phyloP scores from a whole-genome alignment of 2,113 vertebrate species.

The Jacana jacana region DNA sequence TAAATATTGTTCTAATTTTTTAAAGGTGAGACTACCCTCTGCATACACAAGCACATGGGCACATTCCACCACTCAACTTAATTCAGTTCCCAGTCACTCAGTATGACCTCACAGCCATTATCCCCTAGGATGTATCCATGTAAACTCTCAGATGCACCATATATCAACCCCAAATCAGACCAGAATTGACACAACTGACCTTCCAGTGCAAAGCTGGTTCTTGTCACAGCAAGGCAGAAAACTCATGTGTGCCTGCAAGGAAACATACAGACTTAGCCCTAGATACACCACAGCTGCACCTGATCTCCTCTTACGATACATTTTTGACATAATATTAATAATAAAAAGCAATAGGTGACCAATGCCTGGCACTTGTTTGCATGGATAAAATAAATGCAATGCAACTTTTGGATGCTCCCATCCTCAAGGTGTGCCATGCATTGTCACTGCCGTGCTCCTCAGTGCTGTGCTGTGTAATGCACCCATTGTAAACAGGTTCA shows the following conservation, averaged over 20 bases:
- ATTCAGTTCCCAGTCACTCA: too few relatives aligned
- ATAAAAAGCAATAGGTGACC: not conserved
- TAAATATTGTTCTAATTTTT: not conserved
- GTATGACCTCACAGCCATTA: too few relatives aligned
- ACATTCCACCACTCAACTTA: too few relatives aligned
- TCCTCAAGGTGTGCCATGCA: too few relatives aligned
- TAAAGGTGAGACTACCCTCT: not conserved
- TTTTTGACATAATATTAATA: not conserved
- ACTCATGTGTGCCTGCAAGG: not conserved
- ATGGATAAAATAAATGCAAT: too few relatives aligned
- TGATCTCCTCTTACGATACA: not conserved
- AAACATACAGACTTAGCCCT: not conserved
- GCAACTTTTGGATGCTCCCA: too few relatives aligned
- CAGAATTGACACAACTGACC: fast-evolving
- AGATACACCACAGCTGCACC: not conserved
- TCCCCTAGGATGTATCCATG: too few relatives aligned
- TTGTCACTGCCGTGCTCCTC: too few relatives aligned
- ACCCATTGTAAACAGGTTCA: not conserved
- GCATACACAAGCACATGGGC: fast-evolving
- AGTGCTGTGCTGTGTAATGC: too few relatives aligned
- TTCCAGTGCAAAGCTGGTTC: not conserved
- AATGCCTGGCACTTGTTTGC: not conserved
- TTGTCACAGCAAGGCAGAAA: not conserved
- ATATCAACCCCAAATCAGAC: not conserved
- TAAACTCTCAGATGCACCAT: not conserved